phyloP scores from a whole-genome alignment of 2,797 vertebrate genomes.

The Anguilla marmorata region DNA sequence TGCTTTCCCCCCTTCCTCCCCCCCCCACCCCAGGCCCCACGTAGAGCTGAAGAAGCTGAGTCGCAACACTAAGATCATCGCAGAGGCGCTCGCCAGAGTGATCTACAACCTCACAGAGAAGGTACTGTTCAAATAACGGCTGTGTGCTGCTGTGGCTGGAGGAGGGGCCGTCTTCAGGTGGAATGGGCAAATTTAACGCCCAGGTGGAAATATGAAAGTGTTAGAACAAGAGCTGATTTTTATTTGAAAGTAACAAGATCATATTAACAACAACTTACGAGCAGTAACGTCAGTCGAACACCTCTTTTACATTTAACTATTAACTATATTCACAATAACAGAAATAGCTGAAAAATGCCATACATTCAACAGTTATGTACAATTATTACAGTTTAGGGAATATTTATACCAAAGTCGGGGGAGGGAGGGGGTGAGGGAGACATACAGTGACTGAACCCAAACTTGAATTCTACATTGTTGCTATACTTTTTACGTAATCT shows the following conservation, averaged over 20 bases:
- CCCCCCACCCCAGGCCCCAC: conserved; percentile 73
- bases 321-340: not conserved
- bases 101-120: conserved; percentile 98
- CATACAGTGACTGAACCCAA: not conserved
- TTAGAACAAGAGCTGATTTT: not conserved
- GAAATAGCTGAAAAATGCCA: not conserved
- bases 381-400: not conserved
- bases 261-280: not conserved
- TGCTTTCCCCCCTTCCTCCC: conserved; percentile 37
- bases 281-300: not conserved
- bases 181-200: not conserved
- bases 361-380: not conserved
- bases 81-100: conserved; percentile 90
- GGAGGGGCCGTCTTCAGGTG: not conserved
- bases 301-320: not conserved
- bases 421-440: too few relatives aligned
- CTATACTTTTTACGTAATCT: not conserved
- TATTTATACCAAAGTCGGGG: too few relatives aligned
- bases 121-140: conserved; percentile 62
- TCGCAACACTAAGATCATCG: conserved; percentile 89
- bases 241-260: not conserved
- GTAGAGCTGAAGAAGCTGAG: conserved; percentile 85
- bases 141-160: not conserved
- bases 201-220: not conserved
- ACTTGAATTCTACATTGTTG: not conserved